Base-by-base conservation (phyloP, 2,113 vertebrate species). In the Myiopsitta monachus region DNA sequence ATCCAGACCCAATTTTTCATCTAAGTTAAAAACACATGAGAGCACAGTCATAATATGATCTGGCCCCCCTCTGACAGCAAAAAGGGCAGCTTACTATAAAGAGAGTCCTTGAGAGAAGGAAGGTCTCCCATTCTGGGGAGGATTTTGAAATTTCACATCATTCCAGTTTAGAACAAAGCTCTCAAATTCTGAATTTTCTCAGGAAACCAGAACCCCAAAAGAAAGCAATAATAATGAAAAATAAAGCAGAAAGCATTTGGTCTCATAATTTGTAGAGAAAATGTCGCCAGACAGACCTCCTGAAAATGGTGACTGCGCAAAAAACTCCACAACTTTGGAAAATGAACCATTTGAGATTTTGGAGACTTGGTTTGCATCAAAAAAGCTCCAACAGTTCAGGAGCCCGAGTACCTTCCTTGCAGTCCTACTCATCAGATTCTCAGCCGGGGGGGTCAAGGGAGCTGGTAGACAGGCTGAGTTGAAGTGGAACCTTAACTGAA, bases 41-140 rank as follows among this genome's bases (percentile, higher is more conserved):
- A 72, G 83, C 52, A 69, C 9, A 72, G 41, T 73, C 41, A 91
- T 91, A 83, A 92, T 81, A 87, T 41, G 27, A 75, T 84, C 73
- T 93, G 80, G 36, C 66, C 79, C 44, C 27, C 76, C 77, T 93
- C 66, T 82, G 52, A 90, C 61, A 87, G 69, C 66, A 82, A 47
- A 90, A 95, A 88, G 70, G 44, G 77, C 80, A 92, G 49, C 26
- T 36, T 79, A 26, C 91, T 88, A 87, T 91, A 95, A 94, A 92
- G 36, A 91, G 28, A 92, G 62, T 31, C 27, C 52, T 82, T 75
- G 44, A 91, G 62, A 85, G 57, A 89, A 62, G 14, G 44, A 93
- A 93, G 38, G 36, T 75, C 77, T 92, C 88, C 83, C n/a, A 44
- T 89, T 85, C 19, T 77, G 62, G 81, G 52, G 49, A 66, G 16